phyloP scores from a whole-genome alignment of 2,888 invertebrate genomes.

The Sthenelais limicola region DNA sequence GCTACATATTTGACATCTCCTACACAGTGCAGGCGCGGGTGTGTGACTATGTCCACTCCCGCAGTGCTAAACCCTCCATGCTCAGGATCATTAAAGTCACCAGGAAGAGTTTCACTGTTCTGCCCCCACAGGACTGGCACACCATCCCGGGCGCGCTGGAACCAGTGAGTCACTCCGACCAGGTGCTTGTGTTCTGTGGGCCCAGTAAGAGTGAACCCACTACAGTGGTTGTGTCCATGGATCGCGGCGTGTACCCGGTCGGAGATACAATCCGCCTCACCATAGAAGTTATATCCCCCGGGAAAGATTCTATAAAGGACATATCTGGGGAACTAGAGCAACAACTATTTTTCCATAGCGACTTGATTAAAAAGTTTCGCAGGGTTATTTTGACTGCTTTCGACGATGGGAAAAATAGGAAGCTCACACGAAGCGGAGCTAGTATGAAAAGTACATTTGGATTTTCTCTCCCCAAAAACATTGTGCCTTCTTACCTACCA shows the following conservation, averaged over 20 bases:
- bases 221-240: conserved; percentile 56
- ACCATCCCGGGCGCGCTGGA: conserved; percentile 57
- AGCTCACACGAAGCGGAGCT: conserved; percentile 7
- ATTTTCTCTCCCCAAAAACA: conserved; percentile 58
- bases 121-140: conserved; percentile 59
- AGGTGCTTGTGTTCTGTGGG: conserved; percentile 57
- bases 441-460: conserved; percentile 46
- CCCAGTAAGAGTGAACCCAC: conserved; percentile 48
- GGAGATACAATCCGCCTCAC: conserved; percentile 62
- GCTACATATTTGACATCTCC: conserved; percentile 58
- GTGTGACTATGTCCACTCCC: conserved; percentile 59
- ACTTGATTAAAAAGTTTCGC: conserved; percentile 51
- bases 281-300: conserved; percentile 48
- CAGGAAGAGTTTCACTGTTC: conserved; percentile 56
- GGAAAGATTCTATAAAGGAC: conserved; percentile 33
- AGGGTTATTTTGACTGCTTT: conserved; percentile 44
- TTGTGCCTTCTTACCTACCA: conserved; percentile 59
- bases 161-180: conserved; percentile 61
- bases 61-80: conserved; percentile 22
- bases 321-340: conserved; percentile 47
- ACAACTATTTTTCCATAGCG: conserved; percentile 44
- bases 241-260: conserved; percentile 60
- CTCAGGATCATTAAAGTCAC: conserved; percentile 59
- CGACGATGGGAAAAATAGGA: conserved; percentile 33
- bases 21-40: conserved; percentile 62